phyloP scores from a whole-genome alignment of 2,888 invertebrate species.

The Ophion slaviceki region DNA sequence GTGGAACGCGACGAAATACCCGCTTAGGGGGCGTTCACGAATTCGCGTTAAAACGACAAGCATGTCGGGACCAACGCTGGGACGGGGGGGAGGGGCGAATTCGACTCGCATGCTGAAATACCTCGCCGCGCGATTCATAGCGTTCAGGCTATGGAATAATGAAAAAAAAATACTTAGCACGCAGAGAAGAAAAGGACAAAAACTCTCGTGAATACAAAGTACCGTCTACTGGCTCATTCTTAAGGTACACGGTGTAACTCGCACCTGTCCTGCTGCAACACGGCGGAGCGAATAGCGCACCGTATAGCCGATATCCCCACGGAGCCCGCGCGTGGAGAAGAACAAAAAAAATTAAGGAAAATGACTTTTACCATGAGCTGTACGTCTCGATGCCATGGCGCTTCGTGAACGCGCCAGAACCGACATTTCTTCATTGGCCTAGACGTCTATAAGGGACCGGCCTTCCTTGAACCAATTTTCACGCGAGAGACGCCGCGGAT shows the following conservation, averaged over 20 bases:
- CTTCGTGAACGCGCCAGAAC: slow-evolving; percentile 61
- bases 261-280: slow-evolving; percentile 48
- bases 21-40: slow-evolving; percentile 47
- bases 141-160: background rate
- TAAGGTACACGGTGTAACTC: background rate
- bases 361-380: slow-evolving; percentile 59
- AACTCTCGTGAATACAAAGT: background rate
- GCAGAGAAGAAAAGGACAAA: background rate
- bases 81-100: background rate
- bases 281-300: slow-evolving; percentile 9
- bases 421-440: slow-evolving; percentile 62
- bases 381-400: slow-evolving; percentile 67
- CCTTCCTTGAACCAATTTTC: slow-evolving; percentile 66
- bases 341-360: slow-evolving; percentile 6
- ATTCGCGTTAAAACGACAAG: slow-evolving; percentile 50
- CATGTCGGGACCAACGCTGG: background rate
- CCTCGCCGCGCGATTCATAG: background rate
- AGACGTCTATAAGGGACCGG: slow-evolving; percentile 63
- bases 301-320: slow-evolving; percentile 3
- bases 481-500: slow-evolving; percentile 22
- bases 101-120: background rate
- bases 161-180: background rate
- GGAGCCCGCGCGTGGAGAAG: slow-evolving; percentile 4
- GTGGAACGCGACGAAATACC: slow-evolving; percentile 59
- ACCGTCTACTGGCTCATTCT: slow-evolving; percentile 8